Base-by-base conservation (phyloP, 2,888 invertebrate species). In the Glyphotaelius pellucidus region DNA sequence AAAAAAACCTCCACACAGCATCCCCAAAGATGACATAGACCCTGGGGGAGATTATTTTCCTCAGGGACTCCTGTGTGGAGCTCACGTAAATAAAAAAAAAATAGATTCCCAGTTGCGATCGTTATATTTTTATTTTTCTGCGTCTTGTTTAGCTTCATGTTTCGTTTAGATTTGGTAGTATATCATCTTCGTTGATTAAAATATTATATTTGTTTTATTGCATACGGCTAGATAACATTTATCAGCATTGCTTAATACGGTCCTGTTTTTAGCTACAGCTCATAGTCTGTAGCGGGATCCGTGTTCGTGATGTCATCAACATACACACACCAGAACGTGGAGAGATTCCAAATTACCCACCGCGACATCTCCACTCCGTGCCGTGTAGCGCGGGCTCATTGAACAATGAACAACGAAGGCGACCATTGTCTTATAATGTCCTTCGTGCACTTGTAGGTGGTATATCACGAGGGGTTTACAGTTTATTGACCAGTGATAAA, bases 221-320 rank as follows among this genome's bases (percentile, higher is more conserved):
- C 12, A 42, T 42, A 25, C 5, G 25, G 67, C 9, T 67, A 19
- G 19, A 67, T 67, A 7, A 67, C 5, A 67, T 67, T 67, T 67
- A 25, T 67, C 19, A 5, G 5, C n/a, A 67, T 7, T 67, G 25
- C n/a, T 67, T 67, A n/a, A 67, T 67, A 67, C 67, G 67, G 25
- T 67, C 25, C 67, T 67, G 67, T 2, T 67, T 19, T 1, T 19
- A 67, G 1, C 67, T 67, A 52, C 52, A 52, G 25, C 7, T 52
- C 15, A 19, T 7, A 67, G 67, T 25, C 19, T 67, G 67, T 67
- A 67, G 67, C 67, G 25, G 67, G 81, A 81, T 81, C 81, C 81
- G 81, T 19, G 81, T 81, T 31, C 81, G 81, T 81, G 81, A 31
- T 31, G 81, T 81, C 81, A 67, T 67, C 67, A 67, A 9, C 67